These are phyloP conservation scores for Pelusios castaneus DNA, from an alignment of 2,113 vertebrate species.

Conservation along the genomic window DNA sequence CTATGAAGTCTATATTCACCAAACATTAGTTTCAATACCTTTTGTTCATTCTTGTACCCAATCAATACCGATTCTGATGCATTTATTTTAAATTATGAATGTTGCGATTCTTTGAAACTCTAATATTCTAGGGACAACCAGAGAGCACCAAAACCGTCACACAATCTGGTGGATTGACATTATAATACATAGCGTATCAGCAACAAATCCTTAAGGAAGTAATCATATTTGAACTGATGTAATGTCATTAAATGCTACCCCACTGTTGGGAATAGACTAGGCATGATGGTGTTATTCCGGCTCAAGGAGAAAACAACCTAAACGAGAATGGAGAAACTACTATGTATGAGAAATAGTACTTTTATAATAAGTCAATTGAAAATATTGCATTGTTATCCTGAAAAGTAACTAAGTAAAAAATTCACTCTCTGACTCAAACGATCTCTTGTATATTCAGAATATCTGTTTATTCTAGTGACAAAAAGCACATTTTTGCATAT, in stretches of 20 bases:
- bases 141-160: background rate
- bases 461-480: too few relatives aligned
- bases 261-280: conserved; percentile 66
- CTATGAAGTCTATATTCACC: too few relatives aligned
- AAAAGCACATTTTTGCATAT: background rate
- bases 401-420: conserved; percentile 9
- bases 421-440: too few relatives aligned
- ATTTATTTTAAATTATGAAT: too few relatives aligned
- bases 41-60: too few relatives aligned
- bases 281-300: conserved; percentile 54
- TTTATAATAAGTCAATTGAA: conserved; percentile 23
- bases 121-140: too few relatives aligned
- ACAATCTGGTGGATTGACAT: conserved; percentile 34
- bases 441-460: too few relatives aligned
- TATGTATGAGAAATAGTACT: conserved; percentile 6
- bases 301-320: conserved; percentile 53
- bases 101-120: too few relatives aligned
- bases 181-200: conserved; percentile 47
- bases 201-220: conserved; percentile 59
- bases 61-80: too few relatives aligned
- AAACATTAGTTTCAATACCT: too few relatives aligned
- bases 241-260: conserved; percentile 67
- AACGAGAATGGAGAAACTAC: conserved; percentile 48
- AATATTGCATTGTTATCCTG: background rate
- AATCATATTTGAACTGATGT: conserved; percentile 47